Conservation (phyloP, 2,113 vertebrate species). For the Limanda limanda region DNA sequence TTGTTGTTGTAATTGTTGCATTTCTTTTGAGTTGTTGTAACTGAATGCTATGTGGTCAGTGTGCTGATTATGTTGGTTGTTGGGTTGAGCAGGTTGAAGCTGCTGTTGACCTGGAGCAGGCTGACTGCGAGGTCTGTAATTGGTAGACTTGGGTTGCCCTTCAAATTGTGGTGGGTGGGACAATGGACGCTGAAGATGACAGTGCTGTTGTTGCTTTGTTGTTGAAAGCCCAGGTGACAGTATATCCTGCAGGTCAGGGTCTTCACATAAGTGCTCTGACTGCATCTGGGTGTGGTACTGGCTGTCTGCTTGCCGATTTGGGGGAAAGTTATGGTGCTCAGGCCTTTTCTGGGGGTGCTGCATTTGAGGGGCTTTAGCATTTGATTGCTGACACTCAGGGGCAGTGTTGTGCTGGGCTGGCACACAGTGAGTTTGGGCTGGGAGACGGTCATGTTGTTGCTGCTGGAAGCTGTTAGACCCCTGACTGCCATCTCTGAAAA, state of each 20-base stretch:
- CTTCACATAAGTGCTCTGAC: slow-evolving; percentile 85
- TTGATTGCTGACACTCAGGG: slow-evolving; percentile 83
- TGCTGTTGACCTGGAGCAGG: slow-evolving; percentile 77
- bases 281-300: slow-evolving; percentile 75
- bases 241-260: slow-evolving; percentile 82
- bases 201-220: slow-evolving; percentile 74
- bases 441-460: slow-evolving; percentile 67
- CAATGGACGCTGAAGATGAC: slow-evolving; percentile 75
- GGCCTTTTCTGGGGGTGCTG: slow-evolving; percentile 65
- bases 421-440: slow-evolving; percentile 66
- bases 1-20: slow-evolving; percentile 74
- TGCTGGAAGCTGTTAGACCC: slow-evolving; percentile 69
- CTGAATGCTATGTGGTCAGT: slow-evolving; percentile 70
- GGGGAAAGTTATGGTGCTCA: slow-evolving; percentile 77
- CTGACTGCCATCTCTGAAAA: slow-evolving; percentile 60
- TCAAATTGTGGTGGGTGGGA: slow-evolving; percentile 78
- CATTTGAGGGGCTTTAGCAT: slow-evolving; percentile 64
- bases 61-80: slow-evolving; percentile 75
- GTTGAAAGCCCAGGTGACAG: slow-evolving; percentile 78
- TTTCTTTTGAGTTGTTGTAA: slow-evolving; percentile 76
- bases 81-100: slow-evolving; percentile 63
- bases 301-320: slow-evolving; percentile 70
- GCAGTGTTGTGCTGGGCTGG: slow-evolving; percentile 76
- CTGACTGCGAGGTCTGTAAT: slow-evolving; percentile 77
- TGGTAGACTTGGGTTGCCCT: slow-evolving; percentile 78